Percentiles rank a stretch among this genome's conserved stretches.
Conservation (phyloP, 1,140 invertebrate genomes). For the Leptopilina boulardi region DNA sequence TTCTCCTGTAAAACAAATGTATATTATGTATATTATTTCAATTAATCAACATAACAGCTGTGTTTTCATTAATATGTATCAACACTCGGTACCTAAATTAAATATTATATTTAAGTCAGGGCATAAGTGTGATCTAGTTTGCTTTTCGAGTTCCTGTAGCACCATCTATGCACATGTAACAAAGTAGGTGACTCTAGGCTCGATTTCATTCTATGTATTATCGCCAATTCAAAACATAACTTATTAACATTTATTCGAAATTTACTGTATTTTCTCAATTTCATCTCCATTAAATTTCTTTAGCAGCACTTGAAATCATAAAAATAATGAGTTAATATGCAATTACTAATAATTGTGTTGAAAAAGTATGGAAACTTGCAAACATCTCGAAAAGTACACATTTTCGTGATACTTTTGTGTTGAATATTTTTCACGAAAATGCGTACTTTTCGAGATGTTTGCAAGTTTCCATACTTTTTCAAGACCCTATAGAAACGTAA, state of each 20-base stretch:
- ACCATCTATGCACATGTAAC: background rate
- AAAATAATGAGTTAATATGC: too few relatives aligned
- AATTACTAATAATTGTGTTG: too few relatives aligned
- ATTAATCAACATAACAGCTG: background rate
- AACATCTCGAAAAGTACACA: too few relatives aligned
- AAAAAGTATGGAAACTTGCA: too few relatives aligned
- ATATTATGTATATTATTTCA: background rate
- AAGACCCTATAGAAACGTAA: too few relatives aligned
- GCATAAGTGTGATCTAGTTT: conserved; percentile 20
- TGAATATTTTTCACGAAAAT: too few relatives aligned
- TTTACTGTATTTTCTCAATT: too few relatives aligned
- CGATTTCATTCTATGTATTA: background rate
- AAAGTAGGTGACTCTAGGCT: conserved; percentile 29
- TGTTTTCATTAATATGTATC: background rate
- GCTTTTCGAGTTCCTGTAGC: conserved; percentile 31
- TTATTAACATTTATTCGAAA: background rate
- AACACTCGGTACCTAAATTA: conserved; percentile 20
- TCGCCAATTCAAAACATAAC: background rate
- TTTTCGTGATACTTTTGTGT: too few relatives aligned
- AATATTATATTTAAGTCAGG: conserved; percentile 14
- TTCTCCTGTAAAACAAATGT: conserved; percentile 79
- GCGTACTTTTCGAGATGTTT: too few relatives aligned
- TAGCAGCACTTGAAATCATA: too few relatives aligned
- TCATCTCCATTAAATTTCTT: too few relatives aligned
- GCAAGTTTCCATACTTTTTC: too few relatives aligned